Conservation (phyloP, 1,140 invertebrate genomes). For the Pseudoatta argentina region DNA sequence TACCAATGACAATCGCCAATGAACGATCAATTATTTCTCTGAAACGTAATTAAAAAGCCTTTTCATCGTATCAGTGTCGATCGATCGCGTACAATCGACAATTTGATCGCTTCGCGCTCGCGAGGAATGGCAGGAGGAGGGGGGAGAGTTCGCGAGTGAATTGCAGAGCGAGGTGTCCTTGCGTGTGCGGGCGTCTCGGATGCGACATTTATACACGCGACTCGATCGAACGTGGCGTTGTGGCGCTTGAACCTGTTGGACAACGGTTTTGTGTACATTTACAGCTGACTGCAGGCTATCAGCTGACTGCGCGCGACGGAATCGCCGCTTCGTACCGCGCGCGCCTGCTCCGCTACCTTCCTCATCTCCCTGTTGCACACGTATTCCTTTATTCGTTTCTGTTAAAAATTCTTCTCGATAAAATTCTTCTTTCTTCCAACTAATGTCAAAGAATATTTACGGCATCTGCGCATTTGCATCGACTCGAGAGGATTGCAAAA, state of each 20-base stretch:
- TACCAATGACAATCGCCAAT: neutral
- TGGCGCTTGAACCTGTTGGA: slow-evolving; percentile 78
- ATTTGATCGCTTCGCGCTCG: neutral
- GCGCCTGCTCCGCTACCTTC: slow-evolving; percentile 61
- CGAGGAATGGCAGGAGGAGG: neutral
- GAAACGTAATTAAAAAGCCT: too few relatives aligned
- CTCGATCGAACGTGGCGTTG: slow-evolving; percentile 50
- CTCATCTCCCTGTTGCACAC: slow-evolving; percentile 12
- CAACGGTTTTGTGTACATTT: slow-evolving; percentile 76
- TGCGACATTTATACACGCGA: slow-evolving; percentile 4
- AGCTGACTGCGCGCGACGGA: slow-evolving; percentile 70
- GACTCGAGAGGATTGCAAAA: neutral
- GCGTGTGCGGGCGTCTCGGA: neutral
- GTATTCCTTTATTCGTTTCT: neutral
- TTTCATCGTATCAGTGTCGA: too few relatives aligned
- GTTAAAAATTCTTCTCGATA: neutral
- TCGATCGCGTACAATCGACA: neutral
- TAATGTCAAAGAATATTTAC: neutral
- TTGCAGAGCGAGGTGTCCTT: slow-evolving; percentile 1
- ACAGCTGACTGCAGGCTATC: slow-evolving; percentile 75
- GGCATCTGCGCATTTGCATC: neutral
- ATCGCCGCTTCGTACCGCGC: slow-evolving; percentile 50
- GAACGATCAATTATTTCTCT: neutral
- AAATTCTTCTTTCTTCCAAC: neutral
- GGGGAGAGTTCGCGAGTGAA: neutral